Conservation (phyloP, 2,888 invertebrate genomes). For the Prosopocoilus inquinatus region DNA sequence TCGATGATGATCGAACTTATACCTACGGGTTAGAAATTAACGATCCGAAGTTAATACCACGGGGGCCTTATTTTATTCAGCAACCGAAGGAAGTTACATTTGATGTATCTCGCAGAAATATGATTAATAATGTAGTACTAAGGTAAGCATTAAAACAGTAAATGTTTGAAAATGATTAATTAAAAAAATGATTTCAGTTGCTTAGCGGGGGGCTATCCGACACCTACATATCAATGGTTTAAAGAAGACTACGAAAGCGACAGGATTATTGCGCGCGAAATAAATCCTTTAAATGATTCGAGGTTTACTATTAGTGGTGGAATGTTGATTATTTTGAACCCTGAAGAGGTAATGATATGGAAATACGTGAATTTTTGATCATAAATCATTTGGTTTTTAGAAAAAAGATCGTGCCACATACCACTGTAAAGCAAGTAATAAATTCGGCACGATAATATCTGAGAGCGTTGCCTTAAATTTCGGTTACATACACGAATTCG, state of each 20-base stretch:
- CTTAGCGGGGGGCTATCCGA: conserved; percentile 83
- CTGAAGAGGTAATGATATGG: conserved; percentile 58
- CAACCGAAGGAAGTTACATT: conserved; percentile 83
- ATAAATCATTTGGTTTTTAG: conserved; percentile 40
- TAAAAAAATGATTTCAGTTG: conserved; percentile 55
- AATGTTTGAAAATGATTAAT: not conserved
- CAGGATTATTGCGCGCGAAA: conserved; percentile 65
- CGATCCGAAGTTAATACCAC: conserved; percentile 77
- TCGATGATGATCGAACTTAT: conserved; percentile 74
- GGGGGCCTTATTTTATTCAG: conserved; percentile 85
- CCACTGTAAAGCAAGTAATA: conserved; percentile 89
- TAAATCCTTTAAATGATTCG: conserved; percentile 72
- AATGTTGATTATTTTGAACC: conserved; percentile 81
- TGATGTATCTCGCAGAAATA: conserved; percentile 70
- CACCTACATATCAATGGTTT: conserved; percentile 88
- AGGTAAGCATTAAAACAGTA: conserved; percentile 48
- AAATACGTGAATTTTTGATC: not conserved
- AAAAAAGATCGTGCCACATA: conserved; percentile 81
- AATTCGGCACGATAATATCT: conserved; percentile 84
- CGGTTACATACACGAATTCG: conserved; percentile 88
- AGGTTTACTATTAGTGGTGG: conserved; percentile 90
- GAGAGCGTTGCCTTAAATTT: conserved; percentile 86
- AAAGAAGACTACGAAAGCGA: conserved; percentile 84
- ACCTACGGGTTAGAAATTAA: conserved; percentile 82
- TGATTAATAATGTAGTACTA: conserved; percentile 72